Percentiles rank a stretch among this genome's conserved stretches.
Evolutionary conservation across 1,140 invertebrate genomes (phyloP).

Genomic region (Caerostris darwini): DNA sequence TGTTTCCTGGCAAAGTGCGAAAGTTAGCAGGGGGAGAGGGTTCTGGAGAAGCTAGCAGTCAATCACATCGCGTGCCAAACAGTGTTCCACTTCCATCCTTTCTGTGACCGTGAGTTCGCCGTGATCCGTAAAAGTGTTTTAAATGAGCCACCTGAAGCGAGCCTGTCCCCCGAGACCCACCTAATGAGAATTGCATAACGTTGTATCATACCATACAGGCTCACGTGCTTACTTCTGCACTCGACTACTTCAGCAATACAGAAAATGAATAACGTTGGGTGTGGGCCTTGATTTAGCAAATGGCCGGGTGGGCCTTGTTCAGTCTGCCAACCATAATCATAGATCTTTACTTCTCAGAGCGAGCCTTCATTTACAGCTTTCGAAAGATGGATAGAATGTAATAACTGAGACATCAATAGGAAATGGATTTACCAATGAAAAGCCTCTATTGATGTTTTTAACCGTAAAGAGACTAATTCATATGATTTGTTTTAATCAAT

Average conservation of each 20-base stretch:
- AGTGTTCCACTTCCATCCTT: slow-evolving; percentile 3
- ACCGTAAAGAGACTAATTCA: background rate
- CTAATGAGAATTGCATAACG: slow-evolving; percentile 65
- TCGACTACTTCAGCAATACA: slow-evolving; percentile 37
- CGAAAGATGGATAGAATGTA: slow-evolving; percentile 1
- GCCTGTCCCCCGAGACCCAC: slow-evolving; percentile 1
- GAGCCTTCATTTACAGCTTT: slow-evolving; percentile 44
- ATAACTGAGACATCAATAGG: slow-evolving; percentile 27
- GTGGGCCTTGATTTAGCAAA: slow-evolving; percentile 75
- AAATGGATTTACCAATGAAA: background rate
- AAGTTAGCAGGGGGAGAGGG: background rate
- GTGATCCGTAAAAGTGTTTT: slow-evolving; percentile 69
- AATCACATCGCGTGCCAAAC: slow-evolving; percentile 58
- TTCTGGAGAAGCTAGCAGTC: background rate
- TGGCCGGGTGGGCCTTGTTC: slow-evolving; percentile 61
- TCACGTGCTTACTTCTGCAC: slow-evolving; percentile 23
- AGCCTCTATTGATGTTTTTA: background rate
- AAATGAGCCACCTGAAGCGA: slow-evolving; percentile 74
- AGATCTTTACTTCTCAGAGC: slow-evolving; percentile 64
- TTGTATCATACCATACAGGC: slow-evolving; percentile 32
- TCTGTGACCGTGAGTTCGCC: slow-evolving; percentile 21
- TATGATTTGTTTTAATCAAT: background rate
- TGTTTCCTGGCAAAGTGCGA: background rate
- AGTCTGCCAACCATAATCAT: slow-evolving; percentile 65
- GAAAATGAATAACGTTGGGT: slow-evolving; percentile 75